A percentile compares a stretch with the other conserved stretches of the same genome.
Evolutionary conservation across 2,113 vertebrate species (phyloP).

Genomic region (Triplophysa tibetana): DNA sequence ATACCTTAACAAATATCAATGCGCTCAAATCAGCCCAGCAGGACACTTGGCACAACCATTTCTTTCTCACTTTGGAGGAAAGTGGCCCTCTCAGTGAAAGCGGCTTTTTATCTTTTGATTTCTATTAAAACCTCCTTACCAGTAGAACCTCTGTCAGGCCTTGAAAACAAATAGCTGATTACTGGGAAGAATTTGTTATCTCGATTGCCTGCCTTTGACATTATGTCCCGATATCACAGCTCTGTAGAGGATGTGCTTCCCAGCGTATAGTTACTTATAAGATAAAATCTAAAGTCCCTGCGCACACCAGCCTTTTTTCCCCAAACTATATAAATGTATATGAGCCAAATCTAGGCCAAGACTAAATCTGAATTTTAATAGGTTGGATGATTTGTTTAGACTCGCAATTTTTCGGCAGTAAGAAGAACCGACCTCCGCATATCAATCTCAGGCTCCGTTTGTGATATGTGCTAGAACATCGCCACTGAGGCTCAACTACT

Average conservation of each 20-base stretch:
- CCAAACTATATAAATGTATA: constrained; percentile 80
- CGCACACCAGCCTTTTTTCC: constrained; percentile 47
- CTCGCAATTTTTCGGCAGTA: constrained; percentile 62
- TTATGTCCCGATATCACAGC: constrained; percentile 58
- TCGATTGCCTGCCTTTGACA: constrained; percentile 64
- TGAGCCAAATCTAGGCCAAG: constrained; percentile 72
- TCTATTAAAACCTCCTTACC: constrained; percentile 57
- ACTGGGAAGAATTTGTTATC: constrained; percentile 65
- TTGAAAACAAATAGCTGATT: constrained; percentile 69
- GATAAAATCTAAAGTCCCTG: constrained; percentile 71
- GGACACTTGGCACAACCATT: constrained; percentile 10
- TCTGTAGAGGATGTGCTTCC: constrained; percentile 53
- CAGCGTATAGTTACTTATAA: constrained; percentile 65
- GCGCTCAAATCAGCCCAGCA: constrained; percentile 28
- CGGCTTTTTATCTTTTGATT: constrained; percentile 58
- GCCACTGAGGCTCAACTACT: constrained; percentile 35
- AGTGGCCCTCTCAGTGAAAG: constrained; percentile 44
- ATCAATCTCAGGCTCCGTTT: constrained; percentile 58
- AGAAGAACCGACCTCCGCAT: constrained; percentile 57
- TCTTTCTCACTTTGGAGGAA: constrained; percentile 38
- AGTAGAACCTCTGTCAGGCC: constrained; percentile 53
- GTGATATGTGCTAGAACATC: constrained; percentile 28
- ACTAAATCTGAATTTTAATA: constrained; percentile 72
- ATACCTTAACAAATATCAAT: not conserved
- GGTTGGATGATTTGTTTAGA: constrained; percentile 65